Conservation (phyloP, 2,113 vertebrate species). For the Python bivittatus region DNA sequence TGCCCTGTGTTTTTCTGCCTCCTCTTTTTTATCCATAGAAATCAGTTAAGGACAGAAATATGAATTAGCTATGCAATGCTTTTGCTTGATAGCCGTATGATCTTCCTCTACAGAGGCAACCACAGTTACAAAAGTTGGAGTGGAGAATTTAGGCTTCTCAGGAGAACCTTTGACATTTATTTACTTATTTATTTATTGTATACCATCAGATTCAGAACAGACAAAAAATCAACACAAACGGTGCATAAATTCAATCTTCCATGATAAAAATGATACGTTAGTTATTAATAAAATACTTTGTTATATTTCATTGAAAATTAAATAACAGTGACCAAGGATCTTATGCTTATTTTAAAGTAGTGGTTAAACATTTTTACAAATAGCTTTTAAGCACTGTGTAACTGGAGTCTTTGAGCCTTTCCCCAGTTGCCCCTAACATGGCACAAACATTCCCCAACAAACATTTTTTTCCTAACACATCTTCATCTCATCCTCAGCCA, state of each 20-base stretch:
- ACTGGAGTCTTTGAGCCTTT: background rate
- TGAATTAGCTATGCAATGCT: background rate
- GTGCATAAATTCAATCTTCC: background rate
- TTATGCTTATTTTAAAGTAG: background rate
- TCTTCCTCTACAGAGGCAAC: background rate
- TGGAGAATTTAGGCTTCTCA: background rate
- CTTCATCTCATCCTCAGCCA: background rate
- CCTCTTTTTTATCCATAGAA: background rate
- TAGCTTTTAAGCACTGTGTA: background rate
- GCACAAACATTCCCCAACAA: background rate
- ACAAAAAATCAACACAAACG: background rate
- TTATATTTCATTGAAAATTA: background rate
- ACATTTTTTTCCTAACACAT: background rate
- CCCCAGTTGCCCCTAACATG: background rate
- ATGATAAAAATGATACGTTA: background rate
- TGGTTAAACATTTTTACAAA: background rate
- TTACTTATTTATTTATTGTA: background rate
- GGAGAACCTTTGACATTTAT: background rate
- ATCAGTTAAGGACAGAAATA: background rate
- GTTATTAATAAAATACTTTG: background rate
- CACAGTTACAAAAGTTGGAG: background rate
- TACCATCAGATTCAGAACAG: background rate
- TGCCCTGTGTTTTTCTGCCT: background rate
- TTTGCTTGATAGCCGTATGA: background rate
- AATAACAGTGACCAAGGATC: background rate